phyloP scores from a whole-genome alignment of 2,888 invertebrate genomes.

The Epiblema foenella region DNA sequence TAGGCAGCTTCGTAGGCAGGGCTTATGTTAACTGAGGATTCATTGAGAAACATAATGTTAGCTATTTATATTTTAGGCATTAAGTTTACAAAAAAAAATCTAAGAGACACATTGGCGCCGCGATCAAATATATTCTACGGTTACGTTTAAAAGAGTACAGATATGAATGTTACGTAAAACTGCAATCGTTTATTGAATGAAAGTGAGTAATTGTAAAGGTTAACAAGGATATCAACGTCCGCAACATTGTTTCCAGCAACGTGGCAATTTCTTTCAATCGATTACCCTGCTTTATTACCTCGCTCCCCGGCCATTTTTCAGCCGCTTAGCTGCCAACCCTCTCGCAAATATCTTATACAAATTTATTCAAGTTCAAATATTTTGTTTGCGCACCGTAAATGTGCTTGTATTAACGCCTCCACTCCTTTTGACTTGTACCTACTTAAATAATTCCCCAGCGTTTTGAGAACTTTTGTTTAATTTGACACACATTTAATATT shows the following conservation, averaged over 20 bases:
- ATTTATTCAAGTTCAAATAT: slow-evolving; percentile 35
- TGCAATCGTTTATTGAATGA: too few species aligned
- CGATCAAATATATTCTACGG: too few species aligned
- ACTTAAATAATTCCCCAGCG: background rate
- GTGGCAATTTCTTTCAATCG: slow-evolving; percentile 24
- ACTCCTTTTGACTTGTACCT: slow-evolving; percentile 18
- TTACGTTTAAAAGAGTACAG: background rate
- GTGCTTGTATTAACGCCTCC: slow-evolving; percentile 27
- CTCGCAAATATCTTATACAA: slow-evolving; percentile 35
- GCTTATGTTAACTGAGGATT: too few species aligned
- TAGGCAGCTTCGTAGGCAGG: too few species aligned
- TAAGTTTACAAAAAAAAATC: too few species aligned
- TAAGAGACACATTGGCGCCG: too few species aligned
- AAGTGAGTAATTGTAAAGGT: too few species aligned
- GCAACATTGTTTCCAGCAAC: background rate
- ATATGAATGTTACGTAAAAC: background rate
- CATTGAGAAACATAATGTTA: too few species aligned
- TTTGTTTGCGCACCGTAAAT: slow-evolving; percentile 32
- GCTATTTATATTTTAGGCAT: too few species aligned
- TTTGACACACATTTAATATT: too few species aligned
- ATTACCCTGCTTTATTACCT: slow-evolving; percentile 26
- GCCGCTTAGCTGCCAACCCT: slow-evolving; percentile 34
- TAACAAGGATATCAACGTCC: too few species aligned
- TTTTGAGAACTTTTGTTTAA: too few species aligned
- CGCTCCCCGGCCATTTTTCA: slow-evolving; percentile 20